phyloP scores from a whole-genome alignment of 2,113 vertebrate species.

The Deroptyus accipitrinus region DNA sequence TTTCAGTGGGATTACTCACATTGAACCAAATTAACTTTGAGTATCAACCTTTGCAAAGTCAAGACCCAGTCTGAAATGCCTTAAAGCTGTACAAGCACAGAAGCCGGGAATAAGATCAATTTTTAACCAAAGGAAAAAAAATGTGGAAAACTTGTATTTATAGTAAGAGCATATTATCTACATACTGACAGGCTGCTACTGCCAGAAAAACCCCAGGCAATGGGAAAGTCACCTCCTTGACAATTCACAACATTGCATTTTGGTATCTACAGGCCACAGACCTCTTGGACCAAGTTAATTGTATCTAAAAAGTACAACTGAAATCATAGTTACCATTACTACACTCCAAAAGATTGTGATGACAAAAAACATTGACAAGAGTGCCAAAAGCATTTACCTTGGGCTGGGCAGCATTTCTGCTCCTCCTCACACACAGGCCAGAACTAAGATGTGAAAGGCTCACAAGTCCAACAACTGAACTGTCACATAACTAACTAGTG shows the following conservation, averaged over 20 bases:
- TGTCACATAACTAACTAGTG: rapidly evolving
- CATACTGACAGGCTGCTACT: neutral
- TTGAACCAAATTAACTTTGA: neutral
- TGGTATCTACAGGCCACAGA: neutral
- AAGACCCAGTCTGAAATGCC: neutral
- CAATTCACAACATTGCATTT: neutral
- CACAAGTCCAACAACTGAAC: neutral
- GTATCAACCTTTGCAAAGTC: neutral
- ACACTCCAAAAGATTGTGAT: neutral
- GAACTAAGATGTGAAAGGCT: neutral
- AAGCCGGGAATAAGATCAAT: neutral
- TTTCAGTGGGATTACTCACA: neutral
- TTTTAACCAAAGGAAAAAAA: neutral
- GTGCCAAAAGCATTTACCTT: neutral
- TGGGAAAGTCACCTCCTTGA: neutral
- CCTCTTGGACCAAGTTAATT: neutral
- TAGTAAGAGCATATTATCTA: neutral
- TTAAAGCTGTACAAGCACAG: neutral
- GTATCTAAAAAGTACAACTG: neutral
- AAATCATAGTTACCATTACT: neutral
- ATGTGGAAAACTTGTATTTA: neutral
- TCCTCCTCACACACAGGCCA: neutral
- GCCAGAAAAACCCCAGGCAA: neutral
- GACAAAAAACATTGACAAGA: neutral
- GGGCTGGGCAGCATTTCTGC: neutral